Conservation (phyloP, 2,888 invertebrate species). For the Hydraecia micacea region DNA sequence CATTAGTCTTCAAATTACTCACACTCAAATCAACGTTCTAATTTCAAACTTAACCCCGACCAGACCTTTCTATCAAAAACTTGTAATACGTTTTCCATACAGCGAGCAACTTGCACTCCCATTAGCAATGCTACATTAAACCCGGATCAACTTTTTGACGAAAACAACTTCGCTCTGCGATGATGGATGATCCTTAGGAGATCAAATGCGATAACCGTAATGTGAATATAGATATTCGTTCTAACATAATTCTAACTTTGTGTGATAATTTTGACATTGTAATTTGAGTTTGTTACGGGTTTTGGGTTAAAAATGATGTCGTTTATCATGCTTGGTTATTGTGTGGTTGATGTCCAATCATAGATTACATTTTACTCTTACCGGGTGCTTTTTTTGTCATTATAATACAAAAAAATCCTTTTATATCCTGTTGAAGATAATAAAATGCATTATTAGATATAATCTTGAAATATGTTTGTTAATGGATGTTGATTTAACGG, state of each 20-base stretch:
- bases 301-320: slow-evolving; percentile 40
- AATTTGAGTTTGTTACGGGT: slow-evolving; percentile 47
- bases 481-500: too few species aligned
- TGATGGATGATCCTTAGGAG: slow-evolving; percentile 67
- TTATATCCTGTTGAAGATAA: not conserved
- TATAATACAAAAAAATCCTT: not conserved
- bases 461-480: too few species aligned
- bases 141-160: slow-evolving; percentile 68
- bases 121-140: slow-evolving; percentile 72
- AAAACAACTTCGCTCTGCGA: slow-evolving; percentile 60
- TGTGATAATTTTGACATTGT: slow-evolving; percentile 44
- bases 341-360: slow-evolving; percentile 20
- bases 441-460: not conserved
- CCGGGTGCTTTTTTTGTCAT: not conserved
- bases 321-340: slow-evolving; percentile 34
- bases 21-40: slow-evolving; percentile 32
- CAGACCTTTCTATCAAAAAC: slow-evolving; percentile 45
- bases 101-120: slow-evolving; percentile 45
- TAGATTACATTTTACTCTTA: slow-evolving; percentile 15
- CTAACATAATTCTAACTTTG: slow-evolving; percentile 27
- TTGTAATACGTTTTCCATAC: slow-evolving; percentile 53
- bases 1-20: slow-evolving; percentile 28
- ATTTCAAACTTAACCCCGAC: slow-evolving; percentile 24
- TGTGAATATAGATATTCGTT: slow-evolving; percentile 52
- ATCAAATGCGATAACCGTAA: slow-evolving; percentile 64